Evolutionary conservation across 2,113 vertebrate species (phyloP).

Genomic region (Stegostoma tigrinum): DNA sequence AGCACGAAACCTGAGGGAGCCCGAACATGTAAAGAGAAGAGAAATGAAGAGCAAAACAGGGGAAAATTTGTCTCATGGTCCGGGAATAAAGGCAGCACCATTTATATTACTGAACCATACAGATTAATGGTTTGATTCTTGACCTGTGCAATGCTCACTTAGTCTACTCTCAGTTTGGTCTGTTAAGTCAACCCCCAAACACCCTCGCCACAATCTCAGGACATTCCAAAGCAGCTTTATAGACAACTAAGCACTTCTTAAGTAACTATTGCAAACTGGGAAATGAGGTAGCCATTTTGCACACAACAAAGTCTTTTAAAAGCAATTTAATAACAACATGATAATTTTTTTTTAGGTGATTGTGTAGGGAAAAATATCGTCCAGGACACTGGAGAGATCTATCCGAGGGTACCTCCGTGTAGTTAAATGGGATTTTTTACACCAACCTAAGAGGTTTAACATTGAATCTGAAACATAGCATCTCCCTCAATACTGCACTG

Average conservation of each 20-base stretch:
- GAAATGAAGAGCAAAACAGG: background rate
- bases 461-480: background rate
- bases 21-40: background rate
- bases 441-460: background rate
- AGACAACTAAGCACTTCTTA: background rate
- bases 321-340: background rate
- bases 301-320: background rate
- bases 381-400: background rate
- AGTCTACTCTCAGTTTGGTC: background rate
- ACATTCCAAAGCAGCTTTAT: background rate
- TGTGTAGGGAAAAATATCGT: background rate
- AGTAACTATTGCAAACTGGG: background rate
- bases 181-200: background rate
- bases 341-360: background rate
- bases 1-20: background rate
- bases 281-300: background rate
- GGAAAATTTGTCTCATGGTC: background rate
- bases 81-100: background rate
- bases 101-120: background rate
- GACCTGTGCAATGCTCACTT: background rate
- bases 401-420: background rate
- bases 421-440: background rate
- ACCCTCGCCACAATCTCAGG: background rate
- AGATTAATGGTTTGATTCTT: background rate
- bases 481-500: background rate